phyloP scores from a whole-genome alignment of 1,140 invertebrate species.

The Neotoxoptera formosana region DNA sequence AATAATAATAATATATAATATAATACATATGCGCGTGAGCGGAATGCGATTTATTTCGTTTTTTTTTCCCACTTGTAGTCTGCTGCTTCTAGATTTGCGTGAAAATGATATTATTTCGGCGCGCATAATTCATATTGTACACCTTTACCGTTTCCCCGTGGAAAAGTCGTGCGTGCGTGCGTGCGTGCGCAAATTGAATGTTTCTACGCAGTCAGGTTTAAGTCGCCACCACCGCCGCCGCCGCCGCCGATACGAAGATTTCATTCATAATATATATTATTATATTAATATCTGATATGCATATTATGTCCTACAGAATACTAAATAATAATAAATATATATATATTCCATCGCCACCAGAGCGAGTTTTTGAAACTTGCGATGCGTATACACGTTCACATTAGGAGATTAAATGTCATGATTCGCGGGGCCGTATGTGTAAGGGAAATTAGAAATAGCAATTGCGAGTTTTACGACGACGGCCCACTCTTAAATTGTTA shows the following conservation, averaged over 20 bases:
- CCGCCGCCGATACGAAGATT: background rate
- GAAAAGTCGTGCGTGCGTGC: background rate
- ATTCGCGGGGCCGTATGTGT: background rate
- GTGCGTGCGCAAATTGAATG: background rate
- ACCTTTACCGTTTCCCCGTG: background rate
- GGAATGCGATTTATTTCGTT: background rate
- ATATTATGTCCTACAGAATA: background rate
- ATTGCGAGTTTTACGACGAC: background rate
- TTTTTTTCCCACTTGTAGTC: background rate
- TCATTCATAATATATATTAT: background rate
- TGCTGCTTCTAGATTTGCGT: background rate
- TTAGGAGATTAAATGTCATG: background rate
- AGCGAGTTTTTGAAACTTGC: background rate
- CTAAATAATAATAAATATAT: background rate
- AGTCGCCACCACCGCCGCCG: background rate
- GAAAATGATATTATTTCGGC: constrained; percentile 14
- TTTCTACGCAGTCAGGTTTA: background rate
- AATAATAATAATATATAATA: background rate
- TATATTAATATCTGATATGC: background rate
- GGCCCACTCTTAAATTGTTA: background rate
- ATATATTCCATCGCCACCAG: background rate
- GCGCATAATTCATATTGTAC: background rate
- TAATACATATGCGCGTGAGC: background rate
- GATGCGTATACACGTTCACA: background rate
- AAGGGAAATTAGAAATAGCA: background rate